A percentile compares a stretch with the other conserved stretches of the same genome.
These are phyloP conservation scores for Hyperoplus immaculatus DNA, from an alignment of 2,797 vertebrate species.

Conservation along the genomic window DNA sequence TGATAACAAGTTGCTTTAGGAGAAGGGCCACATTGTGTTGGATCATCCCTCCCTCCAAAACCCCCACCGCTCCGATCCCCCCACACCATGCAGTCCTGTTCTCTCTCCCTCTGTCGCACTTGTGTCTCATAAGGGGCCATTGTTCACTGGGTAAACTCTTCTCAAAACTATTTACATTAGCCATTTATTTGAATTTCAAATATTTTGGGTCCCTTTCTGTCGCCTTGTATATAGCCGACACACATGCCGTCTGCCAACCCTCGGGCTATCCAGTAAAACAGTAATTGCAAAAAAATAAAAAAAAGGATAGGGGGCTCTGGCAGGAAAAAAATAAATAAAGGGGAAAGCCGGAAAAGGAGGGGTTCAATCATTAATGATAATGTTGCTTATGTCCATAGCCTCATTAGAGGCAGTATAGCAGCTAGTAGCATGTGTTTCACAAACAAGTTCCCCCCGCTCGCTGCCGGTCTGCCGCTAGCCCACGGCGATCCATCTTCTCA, in stretches of 20 bases:
- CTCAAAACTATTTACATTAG: constrained; percentile 99
- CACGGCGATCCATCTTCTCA: constrained; percentile 83
- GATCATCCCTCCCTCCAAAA: constrained; percentile 90
- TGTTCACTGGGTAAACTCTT: constrained; percentile 98
- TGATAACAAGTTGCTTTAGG: constrained; percentile 99
- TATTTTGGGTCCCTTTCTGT: constrained; percentile 78
- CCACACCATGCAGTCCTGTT: constrained; percentile 72
- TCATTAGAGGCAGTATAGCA: constrained; percentile 93
- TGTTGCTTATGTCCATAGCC: constrained; percentile 93
- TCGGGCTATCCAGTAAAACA: constrained; percentile 91
- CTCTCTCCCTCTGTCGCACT: constrained; percentile 86
- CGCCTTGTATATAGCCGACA: constrained; percentile 50
- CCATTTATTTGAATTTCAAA: constrained; percentile 98
- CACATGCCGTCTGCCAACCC: constrained; percentile 75
- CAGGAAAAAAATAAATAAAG: constrained; percentile 32
- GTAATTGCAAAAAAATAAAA: constrained; percentile 86
- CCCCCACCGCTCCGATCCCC: constrained; percentile 77
- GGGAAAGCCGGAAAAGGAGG: constrained; percentile 72
- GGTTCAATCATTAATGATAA: constrained; percentile 93
- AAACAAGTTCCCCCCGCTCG: constrained; percentile 93
- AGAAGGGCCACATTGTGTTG: constrained; percentile 98
- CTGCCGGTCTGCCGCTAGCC: constrained; percentile 84
- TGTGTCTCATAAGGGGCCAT: constrained; percentile 97
- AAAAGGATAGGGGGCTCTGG: constrained; percentile 57
- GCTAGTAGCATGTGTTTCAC: constrained; percentile 91